A percentile compares a stretch with the other conserved stretches of the same genome.
Conservation (phyloP, 2,888 invertebrate species). For the Pardosa pseudoannulata region DNA sequence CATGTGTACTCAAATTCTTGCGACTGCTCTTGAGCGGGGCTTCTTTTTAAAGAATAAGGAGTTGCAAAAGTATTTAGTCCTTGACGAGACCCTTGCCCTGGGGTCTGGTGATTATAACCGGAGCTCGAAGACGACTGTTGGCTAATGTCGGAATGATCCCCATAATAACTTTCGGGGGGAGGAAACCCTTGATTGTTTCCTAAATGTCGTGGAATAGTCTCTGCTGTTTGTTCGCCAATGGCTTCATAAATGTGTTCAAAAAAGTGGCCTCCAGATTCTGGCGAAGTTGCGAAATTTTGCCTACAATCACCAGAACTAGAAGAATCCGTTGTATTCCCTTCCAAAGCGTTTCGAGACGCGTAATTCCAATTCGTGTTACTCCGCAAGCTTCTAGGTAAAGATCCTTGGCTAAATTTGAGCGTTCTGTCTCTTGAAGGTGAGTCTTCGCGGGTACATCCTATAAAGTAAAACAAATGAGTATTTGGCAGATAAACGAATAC, state of each 20-base stretch:
- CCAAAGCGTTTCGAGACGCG: neutral
- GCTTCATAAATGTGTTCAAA: constrained; percentile 78
- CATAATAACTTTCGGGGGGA: constrained; percentile 68
- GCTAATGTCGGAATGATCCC: constrained; percentile 70
- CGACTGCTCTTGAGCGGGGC: neutral
- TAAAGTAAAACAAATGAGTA: too few relatives aligned
- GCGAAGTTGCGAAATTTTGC: neutral
- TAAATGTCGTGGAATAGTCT: neutral
- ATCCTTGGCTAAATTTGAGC: constrained; percentile 8
- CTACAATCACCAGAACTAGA: neutral
- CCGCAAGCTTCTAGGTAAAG: neutral
- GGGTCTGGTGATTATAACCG: constrained; percentile 73
- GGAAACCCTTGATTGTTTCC: neutral
- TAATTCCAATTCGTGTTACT: neutral
- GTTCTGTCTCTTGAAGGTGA: neutral
- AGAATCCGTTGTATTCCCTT: neutral
- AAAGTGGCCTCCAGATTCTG: constrained; percentile 56
- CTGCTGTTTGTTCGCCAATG: constrained; percentile 68
- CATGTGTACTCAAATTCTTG: constrained; percentile 9
- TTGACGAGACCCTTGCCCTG: constrained; percentile 26
- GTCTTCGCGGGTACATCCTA: neutral
- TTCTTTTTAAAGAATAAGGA: constrained; percentile 20
- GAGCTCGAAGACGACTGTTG: constrained; percentile 73
- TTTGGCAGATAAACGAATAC: too few relatives aligned
- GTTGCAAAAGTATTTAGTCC: constrained; percentile 36